Base-by-base conservation (phyloP, 2,113 vertebrate genomes). In the Rhea americana region DNA sequence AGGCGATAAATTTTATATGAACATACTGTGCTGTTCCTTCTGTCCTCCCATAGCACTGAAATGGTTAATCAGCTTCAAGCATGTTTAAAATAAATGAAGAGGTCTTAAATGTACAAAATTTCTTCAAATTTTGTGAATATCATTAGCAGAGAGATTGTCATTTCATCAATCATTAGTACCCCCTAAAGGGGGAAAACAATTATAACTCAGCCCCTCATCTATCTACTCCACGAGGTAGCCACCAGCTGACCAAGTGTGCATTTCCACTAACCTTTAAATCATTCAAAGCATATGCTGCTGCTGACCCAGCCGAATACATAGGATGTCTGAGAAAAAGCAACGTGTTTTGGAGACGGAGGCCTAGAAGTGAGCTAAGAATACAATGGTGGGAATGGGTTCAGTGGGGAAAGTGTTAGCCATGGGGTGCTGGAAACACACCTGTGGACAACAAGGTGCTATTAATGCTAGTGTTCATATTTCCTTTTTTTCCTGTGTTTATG, bases 351-450 rank as follows among this genome's bases (percentile, higher is more conserved):
- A 6, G 26, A 37, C n/a, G 4, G 45, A 48, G 11, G 30, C 19
- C 39, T 0, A 53, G 48, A 62, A 48, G 3, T 3, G 3, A 32
- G 6, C 3, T 84, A 20, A 63, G n/a, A 83, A 85, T 32, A n/a
- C 3, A 21, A 1, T 2, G n/a, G 18, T 51, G 16, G 3, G 2
- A 13, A 1, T 74, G 15, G 20, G 21, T 12, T 25, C 2, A 53
- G 24, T 30, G 4, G 0, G 5, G 18, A 45, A 35, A 68, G 11
- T 28, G 53, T 35, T 77, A 81, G 32, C 79, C 10, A 9, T 14
- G 63, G 11, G 25, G 41, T 59, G 3, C 19, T 88, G n/a, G 41
- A 81, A 90, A 76, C 7, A 45, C 50, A 71, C 65, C 22, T 83
- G 24, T 55, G n/a, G 47, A 41, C 9, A 55, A 4, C 12, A 47